Percentiles rank a stretch among this genome's conserved stretches.
Evolutionary conservation across 2,797 vertebrate genomes (phyloP).

Genomic region (Fistularia commersonii): DNA sequence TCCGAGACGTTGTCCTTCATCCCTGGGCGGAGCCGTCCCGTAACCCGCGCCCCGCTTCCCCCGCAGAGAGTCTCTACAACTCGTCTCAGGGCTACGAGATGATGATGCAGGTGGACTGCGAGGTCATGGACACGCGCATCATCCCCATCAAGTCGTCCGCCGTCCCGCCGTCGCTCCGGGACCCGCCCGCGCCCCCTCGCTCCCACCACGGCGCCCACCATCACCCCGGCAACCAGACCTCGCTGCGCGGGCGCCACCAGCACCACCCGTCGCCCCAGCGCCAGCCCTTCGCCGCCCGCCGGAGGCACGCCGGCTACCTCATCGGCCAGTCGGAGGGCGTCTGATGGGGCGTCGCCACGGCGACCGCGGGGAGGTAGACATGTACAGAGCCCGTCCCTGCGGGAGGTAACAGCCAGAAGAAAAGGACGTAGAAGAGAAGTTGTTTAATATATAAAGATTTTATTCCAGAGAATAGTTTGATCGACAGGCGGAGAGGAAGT

Average conservation of each 20-base stretch:
- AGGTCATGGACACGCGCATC: slow-evolving; percentile 91
- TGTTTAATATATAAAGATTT: too few relatives aligned
- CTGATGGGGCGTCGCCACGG: slow-evolving; percentile 28
- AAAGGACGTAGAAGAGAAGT: too few relatives aligned
- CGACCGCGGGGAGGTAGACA: too few relatives aligned
- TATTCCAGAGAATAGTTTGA: too few relatives aligned
- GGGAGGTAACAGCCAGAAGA: too few relatives aligned
- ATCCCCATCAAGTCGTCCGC: slow-evolving; percentile 89
- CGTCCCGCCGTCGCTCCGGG: slow-evolving; percentile 82
- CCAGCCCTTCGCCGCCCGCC: slow-evolving; percentile 43
- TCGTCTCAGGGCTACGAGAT: slow-evolving; percentile 83
- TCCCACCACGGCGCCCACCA: slow-evolving; percentile 47
- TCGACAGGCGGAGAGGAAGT: too few relatives aligned
- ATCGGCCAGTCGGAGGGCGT: slow-evolving; percentile 69
- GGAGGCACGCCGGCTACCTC: slow-evolving; percentile 38
- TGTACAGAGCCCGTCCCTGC: too few relatives aligned
- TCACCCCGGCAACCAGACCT: slow-evolving; percentile 71
- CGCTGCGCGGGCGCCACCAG: slow-evolving; percentile 64
- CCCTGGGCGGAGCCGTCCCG: neutral
- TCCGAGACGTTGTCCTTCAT: too few relatives aligned
- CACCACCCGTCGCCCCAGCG: slow-evolving; percentile 32
- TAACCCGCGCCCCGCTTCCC: neutral
- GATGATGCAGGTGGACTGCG: slow-evolving; percentile 97
- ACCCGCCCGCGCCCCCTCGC: slow-evolving; percentile 57
- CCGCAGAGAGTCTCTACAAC: slow-evolving; percentile 82